Evolutionary conservation across 2,113 vertebrate genomes (phyloP).

Genomic region (Chamaea fasciata): DNA sequence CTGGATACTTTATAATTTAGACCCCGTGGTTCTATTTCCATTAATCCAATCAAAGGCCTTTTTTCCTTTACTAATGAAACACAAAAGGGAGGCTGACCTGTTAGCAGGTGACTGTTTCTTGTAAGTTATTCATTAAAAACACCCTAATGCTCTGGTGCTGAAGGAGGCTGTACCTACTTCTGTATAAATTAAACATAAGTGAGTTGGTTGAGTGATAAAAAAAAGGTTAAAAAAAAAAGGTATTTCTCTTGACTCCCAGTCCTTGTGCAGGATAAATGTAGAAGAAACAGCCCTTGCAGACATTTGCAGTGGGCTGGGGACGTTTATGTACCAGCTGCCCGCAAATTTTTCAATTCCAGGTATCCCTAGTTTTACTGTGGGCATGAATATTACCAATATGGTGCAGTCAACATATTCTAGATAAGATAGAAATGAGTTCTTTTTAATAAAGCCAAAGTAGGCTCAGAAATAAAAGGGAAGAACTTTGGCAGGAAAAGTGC

Average conservation of each 20-base stretch:
- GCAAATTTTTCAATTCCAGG: neutral
- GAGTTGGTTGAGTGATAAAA: neutral
- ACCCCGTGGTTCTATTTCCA: constrained; percentile 40
- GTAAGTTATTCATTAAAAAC: constrained; percentile 68
- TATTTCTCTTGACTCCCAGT: neutral
- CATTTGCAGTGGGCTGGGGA: neutral
- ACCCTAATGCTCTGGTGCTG: neutral
- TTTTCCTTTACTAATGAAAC: constrained; percentile 56
- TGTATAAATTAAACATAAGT: constrained; percentile 39
- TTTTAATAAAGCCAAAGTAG: neutral
- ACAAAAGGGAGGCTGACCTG: constrained; percentile 61
- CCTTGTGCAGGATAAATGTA: neutral
- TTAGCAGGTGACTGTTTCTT: constrained; percentile 56
- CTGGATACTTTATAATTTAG: constrained; percentile 49
- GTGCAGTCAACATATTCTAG: neutral
- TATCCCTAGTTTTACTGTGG: neutral
- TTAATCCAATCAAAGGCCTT: constrained; percentile 57
- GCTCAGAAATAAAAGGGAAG: neutral
- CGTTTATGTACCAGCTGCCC: neutral
- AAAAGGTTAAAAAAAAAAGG: neutral
- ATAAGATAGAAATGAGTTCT: neutral
- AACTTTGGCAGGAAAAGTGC: neutral
- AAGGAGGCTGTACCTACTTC: constrained; percentile 1
- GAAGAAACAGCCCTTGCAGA: neutral
- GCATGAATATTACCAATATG: neutral